Base-by-base conservation (phyloP, 2,113 vertebrate species). In the Reinhardtius hippoglossoides region DNA sequence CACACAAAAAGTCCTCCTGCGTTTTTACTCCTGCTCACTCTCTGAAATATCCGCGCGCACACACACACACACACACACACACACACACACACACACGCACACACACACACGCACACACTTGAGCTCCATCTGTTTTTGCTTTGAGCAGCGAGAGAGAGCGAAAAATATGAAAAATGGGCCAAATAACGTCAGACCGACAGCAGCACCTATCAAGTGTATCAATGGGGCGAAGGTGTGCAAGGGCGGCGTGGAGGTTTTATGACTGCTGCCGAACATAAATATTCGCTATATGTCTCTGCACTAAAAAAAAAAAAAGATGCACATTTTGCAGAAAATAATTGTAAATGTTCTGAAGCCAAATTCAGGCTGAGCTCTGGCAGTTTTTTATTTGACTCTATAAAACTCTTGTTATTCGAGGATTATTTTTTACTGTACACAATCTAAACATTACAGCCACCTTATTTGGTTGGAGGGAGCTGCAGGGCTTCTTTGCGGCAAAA, bases 141-240 rank as follows among this genome's bases (percentile, higher is more conserved):
- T 59, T 67, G 71, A 76, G 68, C 78, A 72, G 37, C 67, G 68
- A 61, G 35, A 74, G 23, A 64, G 70, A 23, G 63, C 2, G 1
- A 68, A 82, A 81, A 84, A 72, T 35, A 82, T 76, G 86, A 91
- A 89, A 88, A 92, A 91, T 80, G 71, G 80, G 75, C 82, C 78
- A 89, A 92, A 87, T 87, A 84, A 87, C 83, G 86, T 89, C 78
- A 82, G 86, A 81, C 57, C 37, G 78, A 87, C 83, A 78, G 86
- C 80, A 81, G 78, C 69, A 24, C 84, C 87, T 82, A 93, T 92
- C 88, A 87, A 84, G 90, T 52, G 86, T 89, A 89, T 87, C 87
- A 87, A 74, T 84, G 85, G 71, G 74, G 69, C 66, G 66, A 73
- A 83, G 82, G 87, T 89, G 90, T 88, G 84, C 89, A 93, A 92